A percentile compares a stretch with the other conserved stretches of the same genome.
Conservation (phyloP, 2,797 vertebrate species). For the Spinus olivaceus region DNA sequence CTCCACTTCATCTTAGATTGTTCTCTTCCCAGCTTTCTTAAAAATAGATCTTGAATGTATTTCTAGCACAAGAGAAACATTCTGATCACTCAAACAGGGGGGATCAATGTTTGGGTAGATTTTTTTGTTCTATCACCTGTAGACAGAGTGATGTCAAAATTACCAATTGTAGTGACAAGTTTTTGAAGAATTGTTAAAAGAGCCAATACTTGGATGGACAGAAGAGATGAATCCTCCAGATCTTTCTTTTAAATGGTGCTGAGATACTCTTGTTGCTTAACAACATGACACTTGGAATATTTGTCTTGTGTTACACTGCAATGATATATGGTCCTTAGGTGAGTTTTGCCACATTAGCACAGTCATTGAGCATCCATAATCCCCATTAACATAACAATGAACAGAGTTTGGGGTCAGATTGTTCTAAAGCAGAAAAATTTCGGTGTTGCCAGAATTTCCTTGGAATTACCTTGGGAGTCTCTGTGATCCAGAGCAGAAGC, state of each 20-base stretch:
- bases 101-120: not conserved
- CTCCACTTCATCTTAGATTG: not conserved
- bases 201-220: not conserved
- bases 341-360: not conserved
- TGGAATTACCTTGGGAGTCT: not conserved
- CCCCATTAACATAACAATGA: not conserved
- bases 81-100: not conserved
- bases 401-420: not conserved
- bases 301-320: not conserved
- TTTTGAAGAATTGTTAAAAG: not conserved
- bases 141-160: not conserved
- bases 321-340: not conserved
- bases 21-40: not conserved
- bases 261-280: not conserved
- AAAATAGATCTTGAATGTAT: not conserved
- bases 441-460: not conserved
- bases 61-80: not conserved
- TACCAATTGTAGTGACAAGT: not conserved
- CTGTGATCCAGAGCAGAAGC: not conserved
- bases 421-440: not conserved
- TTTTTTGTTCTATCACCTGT: not conserved
- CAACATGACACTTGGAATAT: not conserved
- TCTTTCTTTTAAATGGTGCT: not conserved
- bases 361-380: not conserved
- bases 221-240: not conserved